Conservation (phyloP, 1,140 invertebrate species). For the Papilio xuthus region DNA sequence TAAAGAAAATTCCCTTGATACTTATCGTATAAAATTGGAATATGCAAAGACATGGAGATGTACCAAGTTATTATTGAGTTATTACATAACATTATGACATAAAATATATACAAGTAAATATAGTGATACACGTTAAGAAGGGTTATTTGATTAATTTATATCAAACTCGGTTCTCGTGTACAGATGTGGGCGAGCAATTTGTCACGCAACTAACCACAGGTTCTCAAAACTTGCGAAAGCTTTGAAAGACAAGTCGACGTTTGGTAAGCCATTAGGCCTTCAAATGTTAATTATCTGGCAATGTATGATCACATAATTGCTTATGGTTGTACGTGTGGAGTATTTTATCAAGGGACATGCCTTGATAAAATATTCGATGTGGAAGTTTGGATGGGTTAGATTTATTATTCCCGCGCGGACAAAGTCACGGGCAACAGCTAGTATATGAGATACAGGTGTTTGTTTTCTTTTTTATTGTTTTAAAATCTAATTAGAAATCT, state of each 20-base stretch:
- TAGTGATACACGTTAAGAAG: neutral
- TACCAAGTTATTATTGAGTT: neutral
- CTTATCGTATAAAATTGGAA: too few relatives aligned
- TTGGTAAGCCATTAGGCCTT: conserved; percentile 9
- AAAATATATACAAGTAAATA: neutral
- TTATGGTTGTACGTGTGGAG: neutral
- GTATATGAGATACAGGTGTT: too few relatives aligned
- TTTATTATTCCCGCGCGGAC: too few relatives aligned
- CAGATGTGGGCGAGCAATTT: conserved; percentile 23
- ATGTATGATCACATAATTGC: neutral
- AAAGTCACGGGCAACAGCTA: too few relatives aligned
- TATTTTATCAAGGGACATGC: too few relatives aligned
- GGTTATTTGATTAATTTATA: conserved; percentile 21
- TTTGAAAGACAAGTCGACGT: conserved; percentile 23
- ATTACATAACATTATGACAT: neutral
- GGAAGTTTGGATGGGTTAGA: neutral
- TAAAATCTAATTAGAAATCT: neutral
- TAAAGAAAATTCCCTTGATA: too few relatives aligned
- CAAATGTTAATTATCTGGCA: conserved; percentile 21
- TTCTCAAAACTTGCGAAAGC: conserved; percentile 19
- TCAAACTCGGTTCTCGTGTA: neutral
- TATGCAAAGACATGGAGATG: too few relatives aligned
- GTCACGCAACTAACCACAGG: conserved; percentile 16
- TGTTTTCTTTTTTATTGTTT: too few relatives aligned
- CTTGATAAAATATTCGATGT: neutral